Evolutionary conservation across 2,888 invertebrate species (phyloP).

Genomic region (Herminia tarsipennalis): DNA sequence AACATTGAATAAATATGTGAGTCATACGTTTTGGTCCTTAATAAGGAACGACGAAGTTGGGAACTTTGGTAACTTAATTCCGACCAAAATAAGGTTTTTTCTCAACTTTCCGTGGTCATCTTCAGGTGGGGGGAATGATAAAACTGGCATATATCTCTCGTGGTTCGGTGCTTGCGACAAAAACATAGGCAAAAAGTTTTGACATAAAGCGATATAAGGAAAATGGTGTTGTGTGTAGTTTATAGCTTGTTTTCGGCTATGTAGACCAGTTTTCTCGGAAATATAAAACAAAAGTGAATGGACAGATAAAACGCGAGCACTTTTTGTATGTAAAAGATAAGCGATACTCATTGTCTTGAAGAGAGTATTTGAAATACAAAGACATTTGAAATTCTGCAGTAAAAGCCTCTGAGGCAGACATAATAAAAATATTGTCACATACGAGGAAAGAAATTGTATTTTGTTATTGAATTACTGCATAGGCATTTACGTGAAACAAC

Average conservation of each 20-base stretch:
- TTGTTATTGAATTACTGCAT: no score
- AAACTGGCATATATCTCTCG: constrained; percentile 55
- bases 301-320: constrained; percentile 24
- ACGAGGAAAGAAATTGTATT: no score
- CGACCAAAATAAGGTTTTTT: constrained; percentile 54
- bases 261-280: constrained; percentile 33
- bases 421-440: no score
- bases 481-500: no score
- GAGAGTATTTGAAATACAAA: neutral
- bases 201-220: constrained; percentile 58
- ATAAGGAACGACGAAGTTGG: constrained; percentile 49
- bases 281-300: constrained; percentile 39
- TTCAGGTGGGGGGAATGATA: constrained; percentile 53
- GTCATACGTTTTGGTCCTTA: constrained; percentile 49
- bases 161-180: constrained; percentile 56
- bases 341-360: neutral
- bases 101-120: constrained; percentile 52
- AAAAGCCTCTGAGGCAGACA: no score
- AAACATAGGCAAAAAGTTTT: constrained; percentile 67
- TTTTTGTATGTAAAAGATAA: constrained; percentile 6
- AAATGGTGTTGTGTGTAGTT: constrained; percentile 54
- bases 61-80: constrained; percentile 59
- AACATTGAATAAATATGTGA: constrained; percentile 51
- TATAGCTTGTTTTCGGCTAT: constrained; percentile 49
- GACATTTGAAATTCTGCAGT: no score